phyloP scores from a whole-genome alignment of 2,797 vertebrate species.

The Spinus olivaceus region DNA sequence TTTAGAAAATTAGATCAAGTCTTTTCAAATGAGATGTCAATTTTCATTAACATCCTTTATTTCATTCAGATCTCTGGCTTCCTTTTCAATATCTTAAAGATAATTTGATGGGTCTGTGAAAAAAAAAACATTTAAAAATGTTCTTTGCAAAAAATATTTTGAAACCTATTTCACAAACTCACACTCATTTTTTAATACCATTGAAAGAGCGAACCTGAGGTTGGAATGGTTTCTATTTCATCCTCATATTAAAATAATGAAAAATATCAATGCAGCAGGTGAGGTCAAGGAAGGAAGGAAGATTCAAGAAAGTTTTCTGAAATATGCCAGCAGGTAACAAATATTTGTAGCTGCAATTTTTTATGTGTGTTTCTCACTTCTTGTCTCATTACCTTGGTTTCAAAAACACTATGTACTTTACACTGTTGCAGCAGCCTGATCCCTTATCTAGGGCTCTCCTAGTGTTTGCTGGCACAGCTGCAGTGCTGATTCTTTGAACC shows the following conservation, averaged over 20 bases:
- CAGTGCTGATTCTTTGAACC: background rate
- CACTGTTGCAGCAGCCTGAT: background rate
- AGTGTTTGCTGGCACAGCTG: background rate
- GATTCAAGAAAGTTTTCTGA: background rate
- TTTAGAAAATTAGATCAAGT: background rate
- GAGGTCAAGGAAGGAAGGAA: background rate
- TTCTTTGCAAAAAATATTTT: background rate
- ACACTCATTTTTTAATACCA: background rate
- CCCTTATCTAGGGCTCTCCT: background rate
- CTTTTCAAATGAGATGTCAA: background rate
- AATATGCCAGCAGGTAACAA: background rate
- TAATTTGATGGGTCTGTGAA: background rate
- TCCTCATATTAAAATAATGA: background rate
- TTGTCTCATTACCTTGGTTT: conserved; percentile 26
- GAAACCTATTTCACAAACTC: background rate
- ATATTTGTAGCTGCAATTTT: background rate
- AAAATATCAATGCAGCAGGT: background rate
- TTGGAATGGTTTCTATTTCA: background rate
- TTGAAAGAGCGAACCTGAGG: background rate
- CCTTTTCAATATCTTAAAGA: background rate
- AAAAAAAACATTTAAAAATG: background rate
- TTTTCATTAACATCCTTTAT: background rate
- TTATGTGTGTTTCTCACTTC: background rate
- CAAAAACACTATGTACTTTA: background rate
- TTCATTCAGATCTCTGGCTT: background rate